Base-by-base conservation (phyloP, 2,113 vertebrate species). In the Chlorocebus sabaeus region DNA sequence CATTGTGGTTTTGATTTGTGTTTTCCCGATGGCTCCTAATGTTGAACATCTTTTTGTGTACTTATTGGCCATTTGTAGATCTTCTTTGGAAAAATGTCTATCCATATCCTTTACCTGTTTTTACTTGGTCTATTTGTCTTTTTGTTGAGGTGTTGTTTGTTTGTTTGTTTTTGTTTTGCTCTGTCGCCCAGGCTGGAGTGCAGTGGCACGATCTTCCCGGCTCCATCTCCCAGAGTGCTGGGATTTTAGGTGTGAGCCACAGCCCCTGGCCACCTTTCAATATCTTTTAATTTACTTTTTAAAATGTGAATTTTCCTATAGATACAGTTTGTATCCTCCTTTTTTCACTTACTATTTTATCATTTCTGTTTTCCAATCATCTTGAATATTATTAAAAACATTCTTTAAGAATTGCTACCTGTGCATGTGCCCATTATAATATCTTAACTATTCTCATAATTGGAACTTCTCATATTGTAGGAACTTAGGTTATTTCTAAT, bases 341-440 rank as follows among this genome's bases (percentile, higher is more conserved):
- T 73, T 76, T 64, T 73, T 40, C 20, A 55, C n/a, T 72, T 32
- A 67, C 14, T 55, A 22, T 27, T 55, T 81, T 82, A 25, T 84
- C 48, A 38, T 61, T 32, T 27, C 27, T 50, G 1, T 25, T 82
- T 75, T 9, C 20, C 13, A 27, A 0, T 55, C 89, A 55, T 87
- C 72, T 81, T 25, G 9, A 48, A 27, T 68, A 22, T 55, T 68
- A 22, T 55, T 67, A 45, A 88, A 76, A 25, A 2, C 14, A 5
- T 13, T 79, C 81, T 50, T 93, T 35, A 6, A 68, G 67, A 61
- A 14, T 68, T 25, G 48, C 45, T 38, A 38, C n/a, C 0, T 27
- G 1, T 17, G 2, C 20, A 2, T 35, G 5, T 67, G 1, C 20
- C 6, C 6, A 50, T 50, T 50, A 14, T 45, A 3, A 45, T 18